These are phyloP conservation scores for Drymodes brunneopygia DNA, from an alignment of 2,113 vertebrate genomes.

Conservation along the genomic window DNA sequence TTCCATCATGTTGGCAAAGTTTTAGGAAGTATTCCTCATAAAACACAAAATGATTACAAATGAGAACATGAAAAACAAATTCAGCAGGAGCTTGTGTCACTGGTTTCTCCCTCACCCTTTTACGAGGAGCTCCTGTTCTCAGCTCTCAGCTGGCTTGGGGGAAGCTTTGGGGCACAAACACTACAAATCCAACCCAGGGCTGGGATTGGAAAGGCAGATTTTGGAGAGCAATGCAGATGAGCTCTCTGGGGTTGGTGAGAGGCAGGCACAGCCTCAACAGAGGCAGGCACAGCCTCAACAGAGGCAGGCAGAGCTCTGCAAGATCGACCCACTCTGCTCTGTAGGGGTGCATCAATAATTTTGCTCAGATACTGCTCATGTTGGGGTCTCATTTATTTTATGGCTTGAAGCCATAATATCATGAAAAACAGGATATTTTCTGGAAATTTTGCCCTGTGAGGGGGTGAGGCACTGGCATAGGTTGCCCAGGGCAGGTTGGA, in stretches of 20 bases:
- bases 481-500: not conserved
- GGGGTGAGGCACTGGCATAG: not conserved
- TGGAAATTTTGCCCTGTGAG: not conserved
- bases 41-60: conserved; percentile 47
- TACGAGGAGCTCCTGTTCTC: conserved; percentile 13
- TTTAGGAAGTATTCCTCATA: conserved; percentile 60
- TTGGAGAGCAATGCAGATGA: not conserved
- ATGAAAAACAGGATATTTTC: not conserved
- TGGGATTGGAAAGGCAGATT: not conserved
- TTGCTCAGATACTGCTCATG: not conserved
- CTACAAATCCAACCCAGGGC: not conserved
- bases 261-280: not conserved
- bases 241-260: not conserved
- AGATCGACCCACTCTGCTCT: too few species aligned
- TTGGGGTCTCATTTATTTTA: not conserved
- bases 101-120: conserved; percentile 9
- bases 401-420: not conserved
- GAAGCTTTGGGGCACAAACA: not conserved
- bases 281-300: not conserved
- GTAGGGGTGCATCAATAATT: not conserved
- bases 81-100: not conserved
- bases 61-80: conserved; percentile 43
- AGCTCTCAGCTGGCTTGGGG: not conserved
- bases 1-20: conserved; percentile 43
- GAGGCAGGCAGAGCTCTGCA: not conserved